These are phyloP conservation scores for Bombus sibiricus DNA, from an alignment of 1,140 invertebrate species.

Conservation along the genomic window DNA sequence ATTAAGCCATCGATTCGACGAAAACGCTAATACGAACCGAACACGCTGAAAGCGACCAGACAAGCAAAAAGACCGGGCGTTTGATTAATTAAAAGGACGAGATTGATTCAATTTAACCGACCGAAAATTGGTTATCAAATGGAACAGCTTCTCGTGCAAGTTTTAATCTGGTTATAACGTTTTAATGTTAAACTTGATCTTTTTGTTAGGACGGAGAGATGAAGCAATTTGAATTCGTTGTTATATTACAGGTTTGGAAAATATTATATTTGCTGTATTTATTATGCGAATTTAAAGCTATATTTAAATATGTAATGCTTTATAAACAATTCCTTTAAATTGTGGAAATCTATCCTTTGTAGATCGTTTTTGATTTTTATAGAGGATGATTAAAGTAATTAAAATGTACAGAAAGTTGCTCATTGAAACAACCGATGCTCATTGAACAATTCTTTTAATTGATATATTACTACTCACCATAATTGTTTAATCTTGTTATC, in stretches of 20 bases:
- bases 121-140: background rate
- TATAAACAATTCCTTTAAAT: background rate
- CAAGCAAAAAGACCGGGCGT: background rate
- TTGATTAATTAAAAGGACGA: constrained; percentile 19
- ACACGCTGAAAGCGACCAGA: background rate
- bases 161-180: background rate
- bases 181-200: too few relatives aligned
- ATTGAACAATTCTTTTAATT: background rate
- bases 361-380: background rate
- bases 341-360: background rate
- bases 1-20: constrained; percentile 18
- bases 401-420: background rate
- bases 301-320: too few relatives aligned
- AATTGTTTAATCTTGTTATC: background rate
- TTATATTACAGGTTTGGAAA: background rate
- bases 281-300: background rate
- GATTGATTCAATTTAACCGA: constrained; percentile 29
- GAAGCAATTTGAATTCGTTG: background rate
- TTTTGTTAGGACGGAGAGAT: too few relatives aligned
- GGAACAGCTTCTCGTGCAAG: background rate
- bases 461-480: background rate
- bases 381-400: background rate
- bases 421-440: too few relatives aligned
- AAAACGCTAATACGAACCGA: background rate
- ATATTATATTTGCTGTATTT: background rate